phyloP scores from a whole-genome alignment of 2,113 vertebrate genomes.

The Pangasianodon gigas region DNA sequence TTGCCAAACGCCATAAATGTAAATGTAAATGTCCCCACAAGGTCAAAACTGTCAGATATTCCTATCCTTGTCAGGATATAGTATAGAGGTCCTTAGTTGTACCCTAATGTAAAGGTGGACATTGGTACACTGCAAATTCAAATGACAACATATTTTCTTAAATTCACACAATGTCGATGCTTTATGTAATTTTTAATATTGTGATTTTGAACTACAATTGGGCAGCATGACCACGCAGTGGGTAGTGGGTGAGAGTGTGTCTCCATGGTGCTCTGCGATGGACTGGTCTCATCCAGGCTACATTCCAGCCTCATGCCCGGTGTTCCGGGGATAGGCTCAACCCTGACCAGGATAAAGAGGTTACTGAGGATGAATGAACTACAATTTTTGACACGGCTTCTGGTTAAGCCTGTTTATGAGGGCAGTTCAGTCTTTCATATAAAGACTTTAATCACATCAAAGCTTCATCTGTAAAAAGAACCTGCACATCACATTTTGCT shows the following conservation, averaged over 20 bases:
- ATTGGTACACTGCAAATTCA: neutral
- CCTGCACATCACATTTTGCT: neutral
- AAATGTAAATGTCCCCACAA: neutral
- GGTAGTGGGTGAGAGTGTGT: neutral
- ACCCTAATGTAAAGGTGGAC: neutral
- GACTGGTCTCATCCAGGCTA: neutral
- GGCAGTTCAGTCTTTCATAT: neutral
- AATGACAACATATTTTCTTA: neutral
- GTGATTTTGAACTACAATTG: neutral
- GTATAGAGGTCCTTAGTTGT: neutral
- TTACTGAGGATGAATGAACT: neutral
- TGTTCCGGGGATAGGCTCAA: neutral
- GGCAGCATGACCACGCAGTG: neutral
- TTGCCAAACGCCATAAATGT: too few species aligned
- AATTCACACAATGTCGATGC: too few species aligned
- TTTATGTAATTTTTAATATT: neutral
- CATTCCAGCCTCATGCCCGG: neutral
- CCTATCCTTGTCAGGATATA: neutral
- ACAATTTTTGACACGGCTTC: neutral
- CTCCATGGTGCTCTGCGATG: neutral
- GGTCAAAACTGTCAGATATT: neutral
- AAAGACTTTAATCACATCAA: neutral
- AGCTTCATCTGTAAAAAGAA: neutral
- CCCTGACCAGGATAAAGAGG: neutral
- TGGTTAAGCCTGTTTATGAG: neutral